These are phyloP conservation scores for Hirudo medicinalis DNA, from an alignment of 1,140 invertebrate species.

Conservation along the genomic window DNA sequence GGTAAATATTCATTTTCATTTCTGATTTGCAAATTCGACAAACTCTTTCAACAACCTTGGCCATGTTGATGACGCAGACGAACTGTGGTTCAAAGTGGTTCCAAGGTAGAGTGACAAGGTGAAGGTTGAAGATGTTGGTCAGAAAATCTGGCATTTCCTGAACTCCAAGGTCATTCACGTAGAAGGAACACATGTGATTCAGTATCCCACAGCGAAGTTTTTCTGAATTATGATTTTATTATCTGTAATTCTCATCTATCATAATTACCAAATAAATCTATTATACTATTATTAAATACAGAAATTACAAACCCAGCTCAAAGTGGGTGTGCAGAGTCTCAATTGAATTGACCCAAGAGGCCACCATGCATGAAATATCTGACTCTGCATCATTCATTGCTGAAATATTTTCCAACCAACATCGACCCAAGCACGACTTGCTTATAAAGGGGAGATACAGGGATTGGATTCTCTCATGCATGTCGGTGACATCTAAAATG, in stretches of 20 bases:
- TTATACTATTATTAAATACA: background rate
- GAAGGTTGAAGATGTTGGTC: background rate
- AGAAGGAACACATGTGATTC: background rate
- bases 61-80: background rate
- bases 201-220: background rate
- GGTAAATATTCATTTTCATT: no score
- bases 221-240: no score
- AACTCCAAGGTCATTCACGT: background rate
- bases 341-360: background rate
- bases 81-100: background rate
- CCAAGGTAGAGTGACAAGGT: background rate
- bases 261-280: background rate
- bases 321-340: background rate
- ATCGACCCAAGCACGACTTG: slow-evolving; percentile 1
- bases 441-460: background rate
- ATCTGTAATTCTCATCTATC: no score
- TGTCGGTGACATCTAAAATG: no score
- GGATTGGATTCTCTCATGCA: no score
- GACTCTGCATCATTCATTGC: background rate
- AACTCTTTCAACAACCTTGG: background rate
- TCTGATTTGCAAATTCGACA: no score
- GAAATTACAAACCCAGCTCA: background rate
- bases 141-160: slow-evolving; percentile 1
- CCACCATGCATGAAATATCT: background rate
- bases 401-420: slow-evolving; percentile 8